Evolutionary conservation across 2,113 vertebrate species (phyloP), one percentile per base, ranked within the genome.

Genomic region (Amphiprion percula): DNA sequence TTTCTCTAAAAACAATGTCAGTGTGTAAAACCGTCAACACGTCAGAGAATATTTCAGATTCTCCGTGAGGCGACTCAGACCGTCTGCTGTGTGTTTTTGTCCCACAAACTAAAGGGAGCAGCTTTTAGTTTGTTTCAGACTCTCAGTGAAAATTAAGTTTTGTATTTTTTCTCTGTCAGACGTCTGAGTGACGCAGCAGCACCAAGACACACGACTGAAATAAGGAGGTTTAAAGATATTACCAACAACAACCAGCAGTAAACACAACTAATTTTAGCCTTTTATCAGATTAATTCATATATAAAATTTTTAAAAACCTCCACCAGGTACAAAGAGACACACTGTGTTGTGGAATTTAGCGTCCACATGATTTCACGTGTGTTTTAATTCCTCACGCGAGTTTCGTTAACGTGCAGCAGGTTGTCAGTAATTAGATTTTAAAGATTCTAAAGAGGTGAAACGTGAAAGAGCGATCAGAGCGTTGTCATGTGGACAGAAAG

Each of bases 21-120:
- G 64, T n/a, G 77, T 39, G 84, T 84, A 62, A 82, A 82, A 69
- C 58, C 30, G n/a, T 41, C 15, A 83, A 37, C 3, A 21, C 4
- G 33, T 65, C 54, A 56, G 74, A 53, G 39, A 61, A 80, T 73
- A 26, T 5, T 75, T 79, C 2, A 15, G 41, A 87, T 85, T 90
- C 79, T 50, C 47, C 0, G 5, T 8, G 59, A 65, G 46, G 10
- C 46, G 73, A 66, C 30, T 69, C 72, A 74, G 21, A 65, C 37
- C 2, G 33, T 75, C 73, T 74, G 74, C 55, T 67, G 49, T 12
- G 16, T 55, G 63, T 39, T 62, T 74, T 3, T 6, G 53, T 23
- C 37, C 26, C 12, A 6, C 53, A 74, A 28, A 19, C 49, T 4
- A 26, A 49, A 33, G 33, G 50, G 46, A 17, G 60, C 65, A n/a